Base-by-base conservation (phyloP, 2,888 invertebrate species). In the Sinelater perroti region DNA sequence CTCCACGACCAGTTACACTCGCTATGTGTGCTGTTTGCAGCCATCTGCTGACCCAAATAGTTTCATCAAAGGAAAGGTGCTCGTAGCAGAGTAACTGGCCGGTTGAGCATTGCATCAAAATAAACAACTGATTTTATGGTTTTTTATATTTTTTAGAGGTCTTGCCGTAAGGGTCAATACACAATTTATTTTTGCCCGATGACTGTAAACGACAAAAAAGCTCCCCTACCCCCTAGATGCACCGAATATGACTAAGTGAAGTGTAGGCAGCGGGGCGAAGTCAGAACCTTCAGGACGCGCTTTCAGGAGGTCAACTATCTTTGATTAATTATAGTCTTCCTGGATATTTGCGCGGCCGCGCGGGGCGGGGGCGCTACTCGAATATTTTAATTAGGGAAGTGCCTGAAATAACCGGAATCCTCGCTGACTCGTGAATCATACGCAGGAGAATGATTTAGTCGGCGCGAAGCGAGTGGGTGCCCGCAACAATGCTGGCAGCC, bases 351-450 rank as follows among this genome's bases (percentile, higher is more conserved):
- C 16, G 40, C 51, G 11, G 59, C 53, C 53, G 59, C 56, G 56
- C 56, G 52, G 52, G 59, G 52, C 38, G 5, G 10, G 24, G 13
- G 14, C 24, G 16, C 24, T 40, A 24, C 45, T 50, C 33, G 59
- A 59, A 42, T 60, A 59, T 56, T 60, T 62, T 62, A 62, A 62
- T 60, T 62, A 56, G 56, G 51, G 54, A 60, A 56, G 51, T 31
- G 38, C 13, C 38, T 38, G 17, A 51, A 51, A 51, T 51, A 51
- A 51, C 28, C 28, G 31, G 51, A 40, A 40, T 26, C 35, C 21
- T 36, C 35, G 50, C 30, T 26, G 30, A 28, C 21, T 40, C 14
- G 16, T 35, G 47, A 49, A 35, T 49, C 47, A 49, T 35, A 18
- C 6, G 16, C 24, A 36, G 36, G 21, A 35, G 31, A 40, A 40